Evolutionary conservation across 2,113 vertebrate genomes (phyloP).

Genomic region (Odobenus rosmarus): DNA sequence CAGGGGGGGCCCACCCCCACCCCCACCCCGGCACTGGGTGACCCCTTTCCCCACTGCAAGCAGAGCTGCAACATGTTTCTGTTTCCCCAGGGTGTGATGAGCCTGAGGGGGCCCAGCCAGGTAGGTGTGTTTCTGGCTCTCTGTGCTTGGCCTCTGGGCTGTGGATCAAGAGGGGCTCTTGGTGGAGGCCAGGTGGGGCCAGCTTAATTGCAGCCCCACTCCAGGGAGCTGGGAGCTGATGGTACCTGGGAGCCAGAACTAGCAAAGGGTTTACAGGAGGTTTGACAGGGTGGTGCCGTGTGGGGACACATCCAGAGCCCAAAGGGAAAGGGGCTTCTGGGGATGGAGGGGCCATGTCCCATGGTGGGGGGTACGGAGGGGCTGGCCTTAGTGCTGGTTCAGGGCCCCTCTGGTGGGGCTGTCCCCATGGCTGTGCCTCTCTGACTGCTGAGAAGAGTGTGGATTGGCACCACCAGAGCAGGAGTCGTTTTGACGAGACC

Average conservation of each 20-base stretch:
- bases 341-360: background rate
- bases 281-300: background rate
- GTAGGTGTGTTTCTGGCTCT: slow-evolving; percentile 79
- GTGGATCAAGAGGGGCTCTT: background rate
- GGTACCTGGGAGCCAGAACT: background rate
- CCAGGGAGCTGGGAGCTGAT: background rate
- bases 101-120: slow-evolving; percentile 85
- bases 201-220: slow-evolving; percentile 58
- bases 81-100: slow-evolving; percentile 85
- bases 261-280: background rate
- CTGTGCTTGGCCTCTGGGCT: slow-evolving; percentile 51
- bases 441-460: background rate
- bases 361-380: no score
- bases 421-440: background rate
- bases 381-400: background rate
- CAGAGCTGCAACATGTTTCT: slow-evolving; percentile 82
- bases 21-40: no score
- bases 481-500: background rate
- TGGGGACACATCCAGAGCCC: background rate
- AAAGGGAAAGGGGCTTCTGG: background rate
- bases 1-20: accelerated
- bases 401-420: background rate
- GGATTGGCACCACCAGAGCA: background rate
- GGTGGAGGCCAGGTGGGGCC: slow-evolving; percentile 43
- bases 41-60: background rate